A percentile compares a stretch with the other conserved stretches of the same genome.
phyloP scores from a whole-genome alignment of 2,888 invertebrate genomes.

The Trileptium ribeirensis region DNA sequence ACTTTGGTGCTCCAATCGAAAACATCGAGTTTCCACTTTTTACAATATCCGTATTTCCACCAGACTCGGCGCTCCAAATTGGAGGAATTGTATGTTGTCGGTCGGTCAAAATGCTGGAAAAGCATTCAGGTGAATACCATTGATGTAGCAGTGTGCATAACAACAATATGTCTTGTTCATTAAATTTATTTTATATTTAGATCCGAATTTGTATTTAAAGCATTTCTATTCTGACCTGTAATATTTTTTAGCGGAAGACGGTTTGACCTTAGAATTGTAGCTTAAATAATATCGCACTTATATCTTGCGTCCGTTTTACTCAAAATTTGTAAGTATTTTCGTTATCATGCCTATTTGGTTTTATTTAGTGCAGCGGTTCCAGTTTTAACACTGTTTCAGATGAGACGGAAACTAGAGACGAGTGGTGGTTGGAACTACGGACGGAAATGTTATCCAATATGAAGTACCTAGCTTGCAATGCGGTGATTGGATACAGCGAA shows the following conservation, averaged over 20 bases:
- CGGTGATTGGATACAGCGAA: constrained; percentile 87
- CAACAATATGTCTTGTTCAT: no score
- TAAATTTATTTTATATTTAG: no score
- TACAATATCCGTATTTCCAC: constrained; percentile 79
- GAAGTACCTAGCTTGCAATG: constrained; percentile 81
- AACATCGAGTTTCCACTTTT: constrained; percentile 79
- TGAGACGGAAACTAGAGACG: constrained; percentile 81
- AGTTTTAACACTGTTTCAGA: constrained; percentile 55
- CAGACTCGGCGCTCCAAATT: constrained; percentile 76
- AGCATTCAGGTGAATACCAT: no score
- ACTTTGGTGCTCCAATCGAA: neutral
- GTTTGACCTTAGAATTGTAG: no score
- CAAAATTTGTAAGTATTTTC: no score
- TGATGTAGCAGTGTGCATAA: no score
- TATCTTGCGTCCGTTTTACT: no score
- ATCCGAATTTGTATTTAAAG: no score
- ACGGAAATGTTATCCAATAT: constrained; percentile 92
- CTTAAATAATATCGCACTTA: no score
- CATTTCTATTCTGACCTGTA: no score
- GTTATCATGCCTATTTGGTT: neutral
- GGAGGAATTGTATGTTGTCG: constrained; percentile 77
- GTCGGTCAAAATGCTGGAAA: constrained; percentile 72
- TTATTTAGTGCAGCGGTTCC: no score
- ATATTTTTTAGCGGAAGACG: no score
- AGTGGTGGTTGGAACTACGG: constrained; percentile 93